These are phyloP conservation scores for Cheirogaleus major DNA, from an alignment of 2,797 vertebrate genomes.

Conservation along the genomic window DNA sequence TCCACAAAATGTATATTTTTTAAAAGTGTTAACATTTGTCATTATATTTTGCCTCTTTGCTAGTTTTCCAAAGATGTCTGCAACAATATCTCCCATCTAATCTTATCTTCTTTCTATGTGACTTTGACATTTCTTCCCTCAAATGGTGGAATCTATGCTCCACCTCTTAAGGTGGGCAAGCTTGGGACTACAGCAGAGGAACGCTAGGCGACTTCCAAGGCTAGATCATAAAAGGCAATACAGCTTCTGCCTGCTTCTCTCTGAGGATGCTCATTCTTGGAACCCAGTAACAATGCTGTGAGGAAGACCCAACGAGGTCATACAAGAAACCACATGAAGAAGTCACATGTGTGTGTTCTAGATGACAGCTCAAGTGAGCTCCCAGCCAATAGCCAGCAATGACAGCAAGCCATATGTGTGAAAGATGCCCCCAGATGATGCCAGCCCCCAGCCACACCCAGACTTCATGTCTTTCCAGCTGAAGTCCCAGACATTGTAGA, in stretches of 20 bases:
- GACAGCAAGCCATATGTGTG: not conserved
- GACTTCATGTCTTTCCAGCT: not conserved
- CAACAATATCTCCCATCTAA: not conserved
- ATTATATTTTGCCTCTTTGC: not conserved
- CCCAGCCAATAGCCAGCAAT: not conserved
- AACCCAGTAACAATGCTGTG: not conserved
- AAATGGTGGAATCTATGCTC: not conserved
- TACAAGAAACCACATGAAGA: not conserved
- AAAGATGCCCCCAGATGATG: not conserved
- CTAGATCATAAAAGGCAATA: not conserved
- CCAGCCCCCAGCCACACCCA: not conserved
- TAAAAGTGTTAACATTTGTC: not conserved
- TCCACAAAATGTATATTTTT: not conserved
- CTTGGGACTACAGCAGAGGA: not conserved
- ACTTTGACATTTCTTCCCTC: not conserved
- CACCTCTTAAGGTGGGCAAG: not conserved
- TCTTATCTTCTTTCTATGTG: not conserved
- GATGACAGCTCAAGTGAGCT: not conserved
- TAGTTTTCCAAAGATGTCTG: slow-evolving; percentile 10
- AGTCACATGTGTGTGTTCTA: not conserved
- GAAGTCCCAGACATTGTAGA: not conserved
- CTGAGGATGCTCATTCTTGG: not conserved
- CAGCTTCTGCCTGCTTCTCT: not conserved
- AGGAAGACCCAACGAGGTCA: slow-evolving; percentile 4
- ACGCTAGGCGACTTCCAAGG: not conserved